Base-by-base conservation (phyloP, 2,888 invertebrate species). In the Omphaloscelis lunosa region DNA sequence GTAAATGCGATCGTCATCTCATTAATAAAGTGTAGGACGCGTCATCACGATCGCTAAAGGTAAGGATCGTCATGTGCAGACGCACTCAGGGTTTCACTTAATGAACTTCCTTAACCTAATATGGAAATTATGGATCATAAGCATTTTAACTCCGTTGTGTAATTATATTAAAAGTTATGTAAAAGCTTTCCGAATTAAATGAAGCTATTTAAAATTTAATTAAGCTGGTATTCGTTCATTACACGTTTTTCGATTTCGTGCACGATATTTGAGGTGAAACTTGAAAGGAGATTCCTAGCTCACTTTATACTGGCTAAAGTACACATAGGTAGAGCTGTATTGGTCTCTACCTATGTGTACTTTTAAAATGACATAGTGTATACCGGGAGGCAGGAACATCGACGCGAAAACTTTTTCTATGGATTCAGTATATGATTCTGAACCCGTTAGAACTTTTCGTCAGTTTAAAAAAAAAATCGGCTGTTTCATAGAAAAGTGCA, bases 71-170 rank as follows among this genome's bases (percentile, higher is more conserved):
- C 92, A 91, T 93, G 91, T 86, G 78, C 83, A 58, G 79, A 90
- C 88, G 79, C 81, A 81, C 87, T 94, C 95, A 95, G 92, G 94
- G 95, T 89, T 93, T 89, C 66, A 71, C 83, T 83, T 93, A 93
- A 95, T 94, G 92, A 91, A 93, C 91, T 93, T 93, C 93, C 92
- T 92, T 82, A 62, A 87, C 90, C 89, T 86, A 89, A 91, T 89
- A 93, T 91, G 92, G 92, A 86, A 86, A 88, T 86, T 76, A 69
- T 58, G 41, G 56, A 51, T 45, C 51, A 68, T 79, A 75, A 67
- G 61, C n/a, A 68, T 80, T 75, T 83, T 78, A 77, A 59, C 39
- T 72, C 48, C 58, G 27, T 81, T 59, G 34, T 63, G 58, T 73
- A 78, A 71, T 82, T 69, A 69, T 51, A 48, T 65, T 80, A 58